Conservation (phyloP, 1,140 invertebrate genomes). For the Paraescarpia echinospica region DNA sequence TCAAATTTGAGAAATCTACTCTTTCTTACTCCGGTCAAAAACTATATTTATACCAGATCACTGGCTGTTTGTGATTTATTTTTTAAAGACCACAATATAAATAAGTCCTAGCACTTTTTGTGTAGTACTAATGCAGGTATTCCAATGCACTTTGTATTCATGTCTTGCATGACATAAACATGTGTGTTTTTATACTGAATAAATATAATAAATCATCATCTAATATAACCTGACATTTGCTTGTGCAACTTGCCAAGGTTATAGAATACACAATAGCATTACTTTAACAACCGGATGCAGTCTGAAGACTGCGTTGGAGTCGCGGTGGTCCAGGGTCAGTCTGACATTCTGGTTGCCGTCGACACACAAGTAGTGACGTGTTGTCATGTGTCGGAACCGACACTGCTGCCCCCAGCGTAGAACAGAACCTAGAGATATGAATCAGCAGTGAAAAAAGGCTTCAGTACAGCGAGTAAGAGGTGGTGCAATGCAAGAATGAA, state of each 20-base stretch:
- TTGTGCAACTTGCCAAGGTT: neutral
- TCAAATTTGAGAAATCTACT: no score
- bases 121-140: no score
- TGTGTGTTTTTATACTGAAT: no score
- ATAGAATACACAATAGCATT: neutral
- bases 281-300: constrained; percentile 31
- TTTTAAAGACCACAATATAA: no score
- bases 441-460: neutral
- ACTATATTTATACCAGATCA: no score
- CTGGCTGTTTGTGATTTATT: no score
- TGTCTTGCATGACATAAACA: no score
- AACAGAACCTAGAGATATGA: constrained; percentile 17
- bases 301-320: constrained; percentile 34
- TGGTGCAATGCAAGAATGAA: neutral
- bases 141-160: no score
- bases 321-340: constrained; percentile 26
- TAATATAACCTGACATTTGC: no score
- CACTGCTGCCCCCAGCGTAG: constrained; percentile 34
- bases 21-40: no score
- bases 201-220: no score
- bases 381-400: constrained; percentile 32
- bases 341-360: constrained; percentile 23
- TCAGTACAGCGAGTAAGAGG: neutral
- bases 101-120: no score
- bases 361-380: constrained; percentile 28